Evolutionary conservation across 1,140 invertebrate genomes (phyloP), one percentile per base, ranked within the genome.

Genomic region (Adelges cooleyi): DNA sequence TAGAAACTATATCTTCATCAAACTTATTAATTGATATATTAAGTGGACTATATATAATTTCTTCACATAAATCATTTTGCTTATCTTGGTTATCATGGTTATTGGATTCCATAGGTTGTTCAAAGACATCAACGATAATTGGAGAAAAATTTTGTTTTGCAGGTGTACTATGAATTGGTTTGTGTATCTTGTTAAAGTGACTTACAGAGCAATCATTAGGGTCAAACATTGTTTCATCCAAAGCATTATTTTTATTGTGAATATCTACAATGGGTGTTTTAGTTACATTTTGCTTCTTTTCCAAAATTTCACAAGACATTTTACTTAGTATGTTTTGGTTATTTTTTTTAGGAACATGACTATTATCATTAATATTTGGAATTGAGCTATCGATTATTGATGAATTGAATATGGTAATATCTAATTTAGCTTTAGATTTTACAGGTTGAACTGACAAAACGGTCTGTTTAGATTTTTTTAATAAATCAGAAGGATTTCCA

Each of bases 401-500:
- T 11, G 1, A 25, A 20, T 10, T 48, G 2, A 46, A 15, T 15
- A 42, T 62, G n/a, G 38, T 48, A 48, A 62, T 62, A 48, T 62
- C 42, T 17, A 62, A 23, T 2, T 22, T 48, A 0, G 13, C 4
- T 20, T 48, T 48, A 27, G 42, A 10, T 48, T 25, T 6, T 27
- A 5, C 11, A 13, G 56, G 17, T 46, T 33, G 6, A 17, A 62
- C 13, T 17, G 9, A 15, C 5, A 62, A 18, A 3, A 25, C 46
- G 4, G 56, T 46, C 33, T 62, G 56, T 22, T 62, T 62, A 11
- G 56, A 48, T 33, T 48, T 62, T 15, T 62, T 46, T 22, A 62
- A 22, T 33, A 62, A 48, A 62, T 62, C 25, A 0, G 56, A 62
- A 48, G 56, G 56, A 20, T 62, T 62, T 20, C 56, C 56, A 62